These are phyloP conservation scores for Psittacula cyanocephala DNA, from an alignment of 2,113 vertebrate genomes.

Conservation along the genomic window DNA sequence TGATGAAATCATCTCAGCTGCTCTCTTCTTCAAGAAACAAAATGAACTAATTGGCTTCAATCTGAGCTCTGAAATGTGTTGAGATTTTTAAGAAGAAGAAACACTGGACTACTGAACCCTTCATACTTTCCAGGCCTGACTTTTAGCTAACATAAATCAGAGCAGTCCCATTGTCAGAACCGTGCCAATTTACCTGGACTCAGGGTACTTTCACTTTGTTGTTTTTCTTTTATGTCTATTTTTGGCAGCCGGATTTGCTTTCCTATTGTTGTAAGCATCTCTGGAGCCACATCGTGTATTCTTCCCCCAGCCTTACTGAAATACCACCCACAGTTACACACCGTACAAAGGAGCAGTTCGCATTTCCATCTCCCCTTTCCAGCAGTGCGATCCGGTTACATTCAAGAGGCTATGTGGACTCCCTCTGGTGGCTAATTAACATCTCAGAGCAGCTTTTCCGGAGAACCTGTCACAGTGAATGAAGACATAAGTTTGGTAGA, in stretches of 20 bases:
- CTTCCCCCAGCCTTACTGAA: not conserved
- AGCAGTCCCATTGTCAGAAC: not conserved
- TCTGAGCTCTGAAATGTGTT: not conserved
- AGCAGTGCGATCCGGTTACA: fast-evolving
- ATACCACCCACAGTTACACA: fast-evolving
- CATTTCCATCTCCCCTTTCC: fast-evolving
- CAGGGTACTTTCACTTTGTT: not conserved
- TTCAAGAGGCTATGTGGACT: not conserved
- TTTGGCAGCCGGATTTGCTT: not conserved
- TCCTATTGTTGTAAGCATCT: not conserved
- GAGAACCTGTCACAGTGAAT: fast-evolving
- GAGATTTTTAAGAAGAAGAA: not conserved
- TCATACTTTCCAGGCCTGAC: not conserved
- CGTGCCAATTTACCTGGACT: not conserved
- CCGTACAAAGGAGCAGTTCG: fast-evolving
- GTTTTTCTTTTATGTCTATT: not conserved
- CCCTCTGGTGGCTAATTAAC: not conserved
- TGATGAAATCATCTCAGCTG: not conserved
- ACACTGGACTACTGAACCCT: not conserved
- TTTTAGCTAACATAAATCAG: not conserved
- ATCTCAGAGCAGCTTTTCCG: not conserved
- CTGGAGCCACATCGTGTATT: not conserved
- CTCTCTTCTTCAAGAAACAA: not conserved
- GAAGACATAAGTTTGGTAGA: fast-evolving
- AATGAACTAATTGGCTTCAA: not conserved